A percentile compares a stretch with the other conserved stretches of the same genome.
phyloP scores from a whole-genome alignment of 2,113 vertebrate species.

The Phasianus colchicus region DNA sequence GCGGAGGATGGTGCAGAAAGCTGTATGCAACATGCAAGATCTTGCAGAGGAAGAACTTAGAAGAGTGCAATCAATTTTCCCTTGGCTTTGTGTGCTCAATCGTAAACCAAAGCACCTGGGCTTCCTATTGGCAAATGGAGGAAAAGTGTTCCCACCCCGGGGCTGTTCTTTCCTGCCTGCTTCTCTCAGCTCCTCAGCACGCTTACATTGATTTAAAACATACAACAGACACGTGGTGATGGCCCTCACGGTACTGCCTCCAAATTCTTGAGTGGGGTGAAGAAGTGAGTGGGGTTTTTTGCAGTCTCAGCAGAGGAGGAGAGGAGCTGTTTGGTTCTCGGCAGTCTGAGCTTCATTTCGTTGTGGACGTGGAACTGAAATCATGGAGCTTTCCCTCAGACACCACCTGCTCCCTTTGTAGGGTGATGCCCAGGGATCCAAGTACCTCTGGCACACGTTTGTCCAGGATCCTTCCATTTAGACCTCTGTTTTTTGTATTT shows the following conservation, averaged over 20 bases:
- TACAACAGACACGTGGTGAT: no score
- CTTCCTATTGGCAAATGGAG: not conserved
- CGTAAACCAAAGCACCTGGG: accelerated
- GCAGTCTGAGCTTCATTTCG: not conserved
- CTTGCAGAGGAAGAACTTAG: not conserved
- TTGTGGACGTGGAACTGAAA: not conserved
- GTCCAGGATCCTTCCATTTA: not conserved
- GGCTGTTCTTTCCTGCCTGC: not conserved
- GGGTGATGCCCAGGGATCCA: accelerated
- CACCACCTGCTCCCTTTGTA: accelerated
- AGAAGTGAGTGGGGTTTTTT: not conserved
- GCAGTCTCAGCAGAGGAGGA: not conserved
- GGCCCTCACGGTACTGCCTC: no score
- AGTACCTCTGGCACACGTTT: not conserved
- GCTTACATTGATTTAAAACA: not conserved
- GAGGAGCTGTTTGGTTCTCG: not conserved
- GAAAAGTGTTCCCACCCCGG: not conserved
- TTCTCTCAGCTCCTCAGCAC: not conserved
- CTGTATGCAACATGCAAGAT: accelerated
- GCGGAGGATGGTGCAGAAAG: not conserved
- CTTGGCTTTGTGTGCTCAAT: not conserved
- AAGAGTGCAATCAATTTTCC: accelerated
- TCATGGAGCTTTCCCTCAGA: not conserved
- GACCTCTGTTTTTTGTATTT: not conserved
- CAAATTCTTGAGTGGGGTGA: not conserved